Evolutionary conservation across 2,113 vertebrate species (phyloP), one percentile per base, ranked within the genome.

Genomic region (Anarrhichthys ocellatus): DNA sequence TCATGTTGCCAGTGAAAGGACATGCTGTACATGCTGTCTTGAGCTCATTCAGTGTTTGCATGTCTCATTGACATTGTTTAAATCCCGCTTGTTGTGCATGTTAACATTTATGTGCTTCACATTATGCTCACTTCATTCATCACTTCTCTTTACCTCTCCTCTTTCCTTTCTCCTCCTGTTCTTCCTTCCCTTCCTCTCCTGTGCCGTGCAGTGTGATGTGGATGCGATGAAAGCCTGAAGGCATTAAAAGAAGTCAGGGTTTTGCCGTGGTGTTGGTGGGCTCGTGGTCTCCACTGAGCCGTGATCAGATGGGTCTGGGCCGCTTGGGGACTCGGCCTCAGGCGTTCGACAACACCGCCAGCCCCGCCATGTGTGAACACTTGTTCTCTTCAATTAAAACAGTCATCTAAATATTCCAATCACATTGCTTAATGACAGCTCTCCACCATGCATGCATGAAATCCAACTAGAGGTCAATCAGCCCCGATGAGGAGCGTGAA

Each of bases 311-410:
- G 86, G 88, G 90, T 88, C 89, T 88, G 86, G 85, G 89, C 76
- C 71, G 61, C 91, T 90, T 22, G 46, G 91, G 92, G 92, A 92
- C 76, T 73, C 24, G 20, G 93, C 95, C 92, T 88, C 76, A 27
- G 94, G 94, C 92, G 61, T 48, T 90, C 50, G 17, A 88, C 91
- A 85, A 89, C 88, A 92, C 88, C 64, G 87, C 88, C 86, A 87
- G 88, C 86, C 79, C 73, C 20, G 81, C 92, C 93, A 93, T 93
- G 93, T 93, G 91, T 90, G 91, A 94, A 94, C 91, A 87, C 84
- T 93, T 86, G 87, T 91, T 92, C 88, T 90, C 89, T 92, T 94
- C 92, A 94, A 93, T 94, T 92, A 94, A 93, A 94, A 92, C 87
- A 89, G 88, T 91, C 86, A 91, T 88, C 87, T 87, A 90, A 94